Base-by-base conservation (phyloP, 2,113 vertebrate species). In the Agapornis roseicollis region DNA sequence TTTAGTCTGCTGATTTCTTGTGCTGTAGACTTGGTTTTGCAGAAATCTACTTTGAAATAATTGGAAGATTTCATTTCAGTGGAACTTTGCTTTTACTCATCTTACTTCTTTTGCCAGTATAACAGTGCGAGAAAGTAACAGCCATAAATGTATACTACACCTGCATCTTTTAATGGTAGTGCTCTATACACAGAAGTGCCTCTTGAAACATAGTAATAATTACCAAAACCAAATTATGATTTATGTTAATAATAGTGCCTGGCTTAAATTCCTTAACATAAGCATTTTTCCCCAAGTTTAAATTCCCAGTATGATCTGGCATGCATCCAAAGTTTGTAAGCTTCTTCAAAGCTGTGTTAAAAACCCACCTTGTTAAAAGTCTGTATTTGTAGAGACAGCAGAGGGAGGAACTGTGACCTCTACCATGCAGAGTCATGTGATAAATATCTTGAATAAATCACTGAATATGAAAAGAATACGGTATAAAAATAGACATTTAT, bases 161-260 rank as follows among this genome's bases (percentile, higher is more conserved):
- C 49, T 80, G 18, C n/a, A 46, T 94, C 47, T 83, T 80, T 80
- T 74, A 82, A 68, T 58, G 17, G 64, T 52, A 63, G 69, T 66
- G 49, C 41, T 81, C 31, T 82, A 13, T 64, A 58, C 52, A 96
- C 90, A 84, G 46, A 96, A 96, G 93, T 97, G 91, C 95, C 91
- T 96, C 76, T 53, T 76, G 60, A 92, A 83, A 91, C 55, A 42
- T 46, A 83, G 41, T 96, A 80, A 88, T 58, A 93, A 83, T 88
- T 77, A 80, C 47, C 18, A 64, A 92, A 96, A 88, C 70, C 87
- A 89, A 88, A 66, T 11, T 28, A 49, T 3, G 0, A 50, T 80
- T 91, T 91, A 25, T 68, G 27, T 84, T 91, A 70, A 64, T 70
- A 60, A 44, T 55, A 88, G 28, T 71, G 64, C 33, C 52, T 93